A percentile compares a stretch with the other conserved stretches of the same genome.
phyloP scores from a whole-genome alignment of 2,888 invertebrate species.

The Callyntrura sp. region DNA sequence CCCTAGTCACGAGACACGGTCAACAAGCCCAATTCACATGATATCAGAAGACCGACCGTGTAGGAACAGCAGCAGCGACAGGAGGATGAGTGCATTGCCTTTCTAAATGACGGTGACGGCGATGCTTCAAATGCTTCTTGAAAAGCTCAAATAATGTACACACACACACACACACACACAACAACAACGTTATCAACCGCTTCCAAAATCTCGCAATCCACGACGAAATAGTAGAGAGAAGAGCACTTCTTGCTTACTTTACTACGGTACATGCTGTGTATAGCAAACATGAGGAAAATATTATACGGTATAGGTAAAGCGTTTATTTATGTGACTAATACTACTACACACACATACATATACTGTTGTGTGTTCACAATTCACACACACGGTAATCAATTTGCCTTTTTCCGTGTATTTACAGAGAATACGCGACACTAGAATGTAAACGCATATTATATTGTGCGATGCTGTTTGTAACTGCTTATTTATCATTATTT shows the following conservation, averaged over 20 bases:
- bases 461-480: neutral
- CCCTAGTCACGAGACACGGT: constrained; percentile 67
- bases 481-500: neutral
- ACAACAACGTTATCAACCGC: neutral
- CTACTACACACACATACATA: neutral
- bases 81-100: constrained; percentile 34
- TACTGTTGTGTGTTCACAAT: too few species aligned
- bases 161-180: neutral
- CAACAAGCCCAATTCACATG: constrained; percentile 68
- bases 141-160: neutral
- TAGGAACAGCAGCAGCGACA: neutral
- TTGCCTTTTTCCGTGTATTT: too few species aligned
- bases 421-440: neutral
- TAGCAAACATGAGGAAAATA: neutral
- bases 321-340: neutral
- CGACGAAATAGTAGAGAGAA: neutral
- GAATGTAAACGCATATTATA: neutral
- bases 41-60: neutral
- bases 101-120: neutral
- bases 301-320: neutral
- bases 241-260: neutral
- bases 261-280: neutral
- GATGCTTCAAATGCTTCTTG: neutral
- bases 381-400: too few species aligned
- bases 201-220: constrained; percentile 32